Percentiles rank a stretch among this genome's conserved stretches.
Evolutionary conservation across 2,888 invertebrate species (phyloP).

Genomic region (Heliconius sara): DNA sequence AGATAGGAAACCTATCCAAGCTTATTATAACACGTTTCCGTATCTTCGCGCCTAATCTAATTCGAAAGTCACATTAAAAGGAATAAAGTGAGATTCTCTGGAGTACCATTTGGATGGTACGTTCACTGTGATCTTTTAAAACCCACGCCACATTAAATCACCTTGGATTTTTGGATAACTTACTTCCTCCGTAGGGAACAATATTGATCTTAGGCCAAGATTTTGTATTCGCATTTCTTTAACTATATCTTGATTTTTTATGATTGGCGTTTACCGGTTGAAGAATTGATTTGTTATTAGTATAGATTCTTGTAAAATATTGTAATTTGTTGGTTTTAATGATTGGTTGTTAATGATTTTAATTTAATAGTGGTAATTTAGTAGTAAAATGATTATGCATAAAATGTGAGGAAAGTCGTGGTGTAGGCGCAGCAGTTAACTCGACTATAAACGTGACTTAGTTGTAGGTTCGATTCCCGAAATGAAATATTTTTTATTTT

Average conservation of each 20-base stretch:
- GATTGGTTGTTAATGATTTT: background rate
- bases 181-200: conserved; percentile 61
- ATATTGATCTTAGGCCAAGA: conserved; percentile 62
- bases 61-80: conserved; percentile 51
- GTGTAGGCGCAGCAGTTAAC: too few relatives aligned
- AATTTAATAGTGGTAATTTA: too few relatives aligned
- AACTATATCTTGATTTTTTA: background rate
- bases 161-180: conserved; percentile 67
- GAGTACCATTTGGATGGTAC: conserved; percentile 47
- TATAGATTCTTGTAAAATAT: background rate
- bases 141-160: conserved; percentile 65
- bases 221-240: conserved; percentile 47
- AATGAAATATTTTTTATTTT: too few relatives aligned
- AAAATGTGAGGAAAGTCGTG: too few relatives aligned
- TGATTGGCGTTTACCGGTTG: too few relatives aligned
- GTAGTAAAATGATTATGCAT: too few relatives aligned
- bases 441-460: too few relatives aligned
- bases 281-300: too few relatives aligned
- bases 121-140: conserved; percentile 53
- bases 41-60: conserved; percentile 52
- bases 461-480: too few relatives aligned
- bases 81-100: conserved; percentile 53
- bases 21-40: conserved; percentile 51
- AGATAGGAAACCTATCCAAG: conserved; percentile 36
- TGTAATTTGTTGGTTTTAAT: too few relatives aligned